phyloP scores from a whole-genome alignment of 2,888 invertebrate genomes.

The Itoplectis maculator region DNA sequence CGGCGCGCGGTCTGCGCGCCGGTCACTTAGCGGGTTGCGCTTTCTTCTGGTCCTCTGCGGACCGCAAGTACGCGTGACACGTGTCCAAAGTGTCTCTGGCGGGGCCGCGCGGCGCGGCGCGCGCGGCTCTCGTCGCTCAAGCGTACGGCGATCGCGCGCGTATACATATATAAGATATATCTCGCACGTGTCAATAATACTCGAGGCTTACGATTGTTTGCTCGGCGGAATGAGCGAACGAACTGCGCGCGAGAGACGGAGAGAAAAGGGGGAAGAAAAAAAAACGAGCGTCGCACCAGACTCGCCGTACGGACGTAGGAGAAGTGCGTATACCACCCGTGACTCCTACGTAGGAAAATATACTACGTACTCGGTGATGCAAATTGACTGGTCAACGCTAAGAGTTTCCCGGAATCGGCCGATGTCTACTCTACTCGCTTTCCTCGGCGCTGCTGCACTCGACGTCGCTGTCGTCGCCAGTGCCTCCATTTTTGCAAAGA shows the following conservation, averaged over 20 bases:
- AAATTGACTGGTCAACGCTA: conserved; percentile 57
- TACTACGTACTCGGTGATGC: conserved; percentile 56
- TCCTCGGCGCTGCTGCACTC: conserved; percentile 5
- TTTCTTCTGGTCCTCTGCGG: conserved; percentile 51
- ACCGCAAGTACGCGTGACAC: conserved; percentile 57
- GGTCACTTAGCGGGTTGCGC: conserved; percentile 48
- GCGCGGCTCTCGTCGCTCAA: conserved; percentile 22
- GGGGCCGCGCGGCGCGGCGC: conserved; percentile 10
- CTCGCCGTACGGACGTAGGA: conserved; percentile 25
- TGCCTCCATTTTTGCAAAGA: background rate
- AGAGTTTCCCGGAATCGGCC: conserved; percentile 61
- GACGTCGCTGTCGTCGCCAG: conserved; percentile 1
- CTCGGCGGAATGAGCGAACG: conserved; percentile 54
- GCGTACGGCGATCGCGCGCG: conserved; percentile 1
- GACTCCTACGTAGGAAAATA: conserved; percentile 64
- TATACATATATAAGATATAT: conserved; percentile 52
- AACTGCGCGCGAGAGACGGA: conserved; percentile 44
- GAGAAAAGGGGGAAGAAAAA: background rate
- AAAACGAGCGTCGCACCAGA: conserved; percentile 20
- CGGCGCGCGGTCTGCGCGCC: conserved; percentile 38
- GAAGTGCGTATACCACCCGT: conserved; percentile 46
- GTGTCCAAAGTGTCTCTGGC: conserved; percentile 60
- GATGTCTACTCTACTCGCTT: conserved; percentile 31
- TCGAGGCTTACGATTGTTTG: conserved; percentile 64
- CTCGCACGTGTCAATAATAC: conserved; percentile 65